These are phyloP conservation scores for Ivindomyrus marchei DNA, from an alignment of 2,113 vertebrate genomes.

Conservation along the genomic window DNA sequence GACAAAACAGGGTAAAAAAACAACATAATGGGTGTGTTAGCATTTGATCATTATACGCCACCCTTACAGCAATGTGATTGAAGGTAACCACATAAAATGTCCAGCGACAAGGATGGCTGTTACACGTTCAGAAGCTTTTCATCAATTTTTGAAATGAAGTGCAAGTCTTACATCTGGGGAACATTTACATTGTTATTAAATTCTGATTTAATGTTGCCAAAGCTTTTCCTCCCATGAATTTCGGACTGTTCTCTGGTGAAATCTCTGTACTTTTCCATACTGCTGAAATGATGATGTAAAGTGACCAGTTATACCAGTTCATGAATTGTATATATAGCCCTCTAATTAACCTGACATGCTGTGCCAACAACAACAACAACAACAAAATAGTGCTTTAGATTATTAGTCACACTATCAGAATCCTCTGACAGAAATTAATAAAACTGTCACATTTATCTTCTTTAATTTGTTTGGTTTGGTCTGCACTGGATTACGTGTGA, in stretches of 20 bases:
- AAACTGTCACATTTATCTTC: background rate
- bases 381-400: background rate
- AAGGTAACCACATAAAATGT: background rate
- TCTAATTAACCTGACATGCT: background rate
- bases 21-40: background rate
- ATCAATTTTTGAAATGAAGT: background rate
- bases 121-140: background rate
- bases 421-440: background rate
- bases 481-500: constrained; percentile 7
- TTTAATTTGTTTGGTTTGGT: background rate
- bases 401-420: background rate
- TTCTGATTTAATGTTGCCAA: background rate
- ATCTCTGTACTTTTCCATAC: background rate
- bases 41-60: background rate
- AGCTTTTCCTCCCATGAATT: background rate
- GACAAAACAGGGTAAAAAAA: no score
- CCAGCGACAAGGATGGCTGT: background rate
- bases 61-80: background rate
- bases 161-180: background rate
- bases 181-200: background rate
- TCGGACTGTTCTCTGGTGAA: background rate
- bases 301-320: background rate
- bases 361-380: background rate
- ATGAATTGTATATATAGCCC: background rate
- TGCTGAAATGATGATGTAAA: background rate